phyloP scores from a whole-genome alignment of 2,113 vertebrate species.

The Podilymbus podiceps region DNA sequence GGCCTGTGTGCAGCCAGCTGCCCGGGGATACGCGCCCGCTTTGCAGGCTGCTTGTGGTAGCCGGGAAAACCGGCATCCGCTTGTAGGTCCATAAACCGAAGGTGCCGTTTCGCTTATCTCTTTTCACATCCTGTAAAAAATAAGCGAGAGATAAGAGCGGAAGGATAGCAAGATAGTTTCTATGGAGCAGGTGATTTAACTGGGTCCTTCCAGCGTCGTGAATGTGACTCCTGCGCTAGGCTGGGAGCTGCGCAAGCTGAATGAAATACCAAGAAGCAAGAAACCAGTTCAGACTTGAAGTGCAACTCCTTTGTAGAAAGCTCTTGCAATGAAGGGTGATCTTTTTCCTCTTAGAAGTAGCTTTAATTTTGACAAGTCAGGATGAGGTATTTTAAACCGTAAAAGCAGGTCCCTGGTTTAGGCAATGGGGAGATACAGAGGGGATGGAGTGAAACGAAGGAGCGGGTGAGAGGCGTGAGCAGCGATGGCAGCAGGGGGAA shows the following conservation, averaged over 20 bases:
- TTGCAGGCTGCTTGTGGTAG: not conserved
- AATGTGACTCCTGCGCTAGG: not conserved
- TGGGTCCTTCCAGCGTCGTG: not conserved
- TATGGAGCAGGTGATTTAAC: not conserved
- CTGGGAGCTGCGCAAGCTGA: not conserved
- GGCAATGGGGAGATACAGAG: not conserved
- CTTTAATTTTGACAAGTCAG: not conserved
- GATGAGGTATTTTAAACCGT: not conserved
- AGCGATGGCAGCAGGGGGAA: not conserved
- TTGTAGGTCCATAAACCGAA: rapidly evolving
- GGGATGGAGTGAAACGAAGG: not conserved
- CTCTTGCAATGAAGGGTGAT: not conserved
- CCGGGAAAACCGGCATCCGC: too few species aligned
- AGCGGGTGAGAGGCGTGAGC: not conserved
- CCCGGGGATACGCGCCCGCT: not conserved
- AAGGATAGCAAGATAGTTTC: not conserved
- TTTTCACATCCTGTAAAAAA: not conserved
- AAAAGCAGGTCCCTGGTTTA: not conserved
- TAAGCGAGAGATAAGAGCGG: not conserved
- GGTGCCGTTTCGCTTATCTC: not conserved
- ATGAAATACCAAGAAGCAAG: too few species aligned
- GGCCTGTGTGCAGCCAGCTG: too few species aligned
- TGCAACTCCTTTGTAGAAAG: not conserved
- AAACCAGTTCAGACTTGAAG: not conserved
- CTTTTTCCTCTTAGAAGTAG: not conserved